Conservation (phyloP, 2,797 vertebrate genomes). For the Centroberyx gerrardi region DNA sequence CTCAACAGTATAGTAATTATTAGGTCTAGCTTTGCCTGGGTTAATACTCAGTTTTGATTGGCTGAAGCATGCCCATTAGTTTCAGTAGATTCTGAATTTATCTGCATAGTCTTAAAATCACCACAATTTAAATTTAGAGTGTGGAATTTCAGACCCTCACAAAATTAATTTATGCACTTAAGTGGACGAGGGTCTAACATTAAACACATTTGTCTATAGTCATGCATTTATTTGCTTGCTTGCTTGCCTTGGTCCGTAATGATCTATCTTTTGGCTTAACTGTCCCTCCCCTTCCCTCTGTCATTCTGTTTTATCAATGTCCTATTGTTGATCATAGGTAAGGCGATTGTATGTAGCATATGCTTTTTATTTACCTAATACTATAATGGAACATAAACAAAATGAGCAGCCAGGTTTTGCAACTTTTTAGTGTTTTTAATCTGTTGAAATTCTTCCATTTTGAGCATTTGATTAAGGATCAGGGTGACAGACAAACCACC, state of each 20-base stretch:
- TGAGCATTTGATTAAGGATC: conserved; percentile 7
- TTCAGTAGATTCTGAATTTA: background rate
- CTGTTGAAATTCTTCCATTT: too few relatives aligned
- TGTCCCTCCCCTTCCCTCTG: background rate
- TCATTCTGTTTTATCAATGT: conserved; percentile 2
- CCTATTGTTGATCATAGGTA: conserved; percentile 6
- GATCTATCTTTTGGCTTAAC: background rate
- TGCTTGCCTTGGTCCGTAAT: conserved; percentile 8
- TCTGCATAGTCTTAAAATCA: background rate
- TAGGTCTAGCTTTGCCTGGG: background rate
- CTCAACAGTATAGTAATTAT: background rate
- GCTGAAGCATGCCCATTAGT: background rate
- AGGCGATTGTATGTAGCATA: background rate
- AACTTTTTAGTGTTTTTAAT: too few relatives aligned
- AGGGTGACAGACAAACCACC: conserved; percentile 3
- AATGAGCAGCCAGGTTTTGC: background rate
- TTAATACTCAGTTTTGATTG: background rate
- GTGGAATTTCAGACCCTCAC: too few relatives aligned
- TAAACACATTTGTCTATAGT: background rate
- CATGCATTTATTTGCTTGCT: conserved; percentile 11
- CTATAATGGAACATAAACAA: conserved; percentile 14
- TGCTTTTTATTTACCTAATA: conserved; percentile 9
- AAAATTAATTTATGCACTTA: too few relatives aligned
- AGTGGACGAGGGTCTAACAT: background rate
- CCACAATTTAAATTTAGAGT: background rate